Percentiles rank a stretch among this genome's conserved stretches.
Evolutionary conservation across 2,888 invertebrate genomes (phyloP).

Genomic region (Teleogryllus oceanicus): DNA sequence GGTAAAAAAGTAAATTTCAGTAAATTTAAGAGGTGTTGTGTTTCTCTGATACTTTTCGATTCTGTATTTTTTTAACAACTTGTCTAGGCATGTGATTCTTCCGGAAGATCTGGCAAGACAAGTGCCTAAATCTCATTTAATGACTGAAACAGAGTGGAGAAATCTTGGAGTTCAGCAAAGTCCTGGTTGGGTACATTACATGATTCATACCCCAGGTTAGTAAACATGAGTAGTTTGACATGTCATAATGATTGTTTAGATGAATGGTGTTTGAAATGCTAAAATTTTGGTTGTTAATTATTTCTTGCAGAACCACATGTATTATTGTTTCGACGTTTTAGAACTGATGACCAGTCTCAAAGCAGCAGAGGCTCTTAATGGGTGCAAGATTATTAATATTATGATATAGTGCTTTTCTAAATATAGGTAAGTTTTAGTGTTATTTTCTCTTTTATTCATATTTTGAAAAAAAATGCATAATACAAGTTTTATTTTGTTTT

Average conservation of each 20-base stretch:
- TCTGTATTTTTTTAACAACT: neutral
- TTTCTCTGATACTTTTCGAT: neutral
- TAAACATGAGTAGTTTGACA: neutral
- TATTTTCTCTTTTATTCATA: too few species aligned
- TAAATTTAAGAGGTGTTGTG: neutral
- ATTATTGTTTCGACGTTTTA: constrained; percentile 67
- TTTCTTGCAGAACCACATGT: constrained; percentile 72
- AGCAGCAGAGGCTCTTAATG: neutral
- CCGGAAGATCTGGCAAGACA: constrained; percentile 78
- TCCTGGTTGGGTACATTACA: constrained; percentile 85
- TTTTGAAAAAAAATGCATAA: too few species aligned
- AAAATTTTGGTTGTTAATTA: neutral
- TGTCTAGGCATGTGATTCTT: constrained; percentile 79
- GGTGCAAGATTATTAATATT: too few species aligned
- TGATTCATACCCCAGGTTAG: constrained; percentile 78
- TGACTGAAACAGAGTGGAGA: constrained; percentile 94
- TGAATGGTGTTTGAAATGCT: too few species aligned
- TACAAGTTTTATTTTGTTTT: too few species aligned
- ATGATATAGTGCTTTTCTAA: too few species aligned
- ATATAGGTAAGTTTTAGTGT: too few species aligned
- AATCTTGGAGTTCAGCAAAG: constrained; percentile 92
- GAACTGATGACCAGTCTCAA: constrained; percentile 3
- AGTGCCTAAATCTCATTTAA: constrained; percentile 84
- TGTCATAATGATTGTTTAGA: too few species aligned
- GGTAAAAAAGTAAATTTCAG: constrained; percentile 52